phyloP scores from a whole-genome alignment of 64 coral and sea anemone genomes.

The Dendronephthya gigantea region DNA sequence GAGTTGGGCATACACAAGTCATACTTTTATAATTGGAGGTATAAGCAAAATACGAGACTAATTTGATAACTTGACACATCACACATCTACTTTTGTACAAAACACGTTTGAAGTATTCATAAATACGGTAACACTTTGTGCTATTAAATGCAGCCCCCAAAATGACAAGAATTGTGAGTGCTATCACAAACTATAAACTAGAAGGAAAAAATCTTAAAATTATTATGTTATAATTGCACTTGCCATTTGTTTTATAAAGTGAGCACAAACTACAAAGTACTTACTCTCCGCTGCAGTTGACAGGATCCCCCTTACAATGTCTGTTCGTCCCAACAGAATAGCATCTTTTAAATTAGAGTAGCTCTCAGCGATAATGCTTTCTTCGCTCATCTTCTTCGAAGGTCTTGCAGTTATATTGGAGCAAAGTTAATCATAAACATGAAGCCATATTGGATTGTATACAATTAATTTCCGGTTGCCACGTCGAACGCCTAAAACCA shows the following conservation, averaged over 20 bases:
- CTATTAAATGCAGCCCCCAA: too few species aligned
- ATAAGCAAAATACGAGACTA: too few species aligned
- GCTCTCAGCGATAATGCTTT: constrained; percentile 48
- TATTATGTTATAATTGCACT: not conserved
- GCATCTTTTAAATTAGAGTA: constrained; percentile 74
- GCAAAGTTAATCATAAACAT: not conserved
- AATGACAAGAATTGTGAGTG: too few species aligned
- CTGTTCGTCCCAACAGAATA: constrained; percentile 79
- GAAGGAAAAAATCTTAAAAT: not conserved
- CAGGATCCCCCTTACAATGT: constrained; percentile 77
- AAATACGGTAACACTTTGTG: too few species aligned
- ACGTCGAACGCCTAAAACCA: not conserved
- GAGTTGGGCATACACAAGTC: too few species aligned
- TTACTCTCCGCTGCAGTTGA: constrained; percentile 95
- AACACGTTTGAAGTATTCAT: too few species aligned
- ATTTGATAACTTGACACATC: too few species aligned
- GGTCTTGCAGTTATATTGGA: not conserved
- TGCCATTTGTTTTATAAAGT: not conserved
- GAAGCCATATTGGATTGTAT: not conserved
- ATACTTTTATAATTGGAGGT: too few species aligned
- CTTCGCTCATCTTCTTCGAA: not conserved
- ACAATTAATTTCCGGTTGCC: not conserved
- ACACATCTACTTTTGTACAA: too few species aligned
- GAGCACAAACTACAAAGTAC: not conserved
- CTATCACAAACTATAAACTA: not conserved